Evolutionary conservation across 2,888 invertebrate genomes (phyloP).

Genomic region (Asteroscopus sphinx): DNA sequence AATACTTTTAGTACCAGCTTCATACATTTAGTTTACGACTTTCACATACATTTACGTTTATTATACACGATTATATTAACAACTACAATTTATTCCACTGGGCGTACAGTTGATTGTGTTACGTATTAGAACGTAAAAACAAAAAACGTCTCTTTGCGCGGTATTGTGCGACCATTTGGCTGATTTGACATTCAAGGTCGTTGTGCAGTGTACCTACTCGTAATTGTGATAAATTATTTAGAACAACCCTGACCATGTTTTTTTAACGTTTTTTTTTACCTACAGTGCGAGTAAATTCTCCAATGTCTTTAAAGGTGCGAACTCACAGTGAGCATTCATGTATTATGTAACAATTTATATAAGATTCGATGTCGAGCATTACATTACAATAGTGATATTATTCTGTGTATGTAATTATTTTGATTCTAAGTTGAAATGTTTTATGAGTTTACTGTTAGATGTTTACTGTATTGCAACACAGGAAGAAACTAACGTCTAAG

Average conservation of each 20-base stretch:
- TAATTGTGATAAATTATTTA: neutral
- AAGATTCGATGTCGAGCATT: too few relatives aligned
- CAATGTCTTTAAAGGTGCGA: neutral
- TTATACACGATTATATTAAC: slow-evolving; percentile 64
- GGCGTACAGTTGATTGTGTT: slow-evolving; percentile 42
- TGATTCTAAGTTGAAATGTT: too few relatives aligned
- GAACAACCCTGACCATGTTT: neutral
- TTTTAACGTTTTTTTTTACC: neutral
- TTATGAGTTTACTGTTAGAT: too few relatives aligned
- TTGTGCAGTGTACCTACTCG: neutral
- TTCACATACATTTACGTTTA: slow-evolving; percentile 62
- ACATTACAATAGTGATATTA: too few relatives aligned
- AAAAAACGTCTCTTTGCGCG: slow-evolving; percentile 28
- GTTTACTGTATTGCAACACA: too few relatives aligned
- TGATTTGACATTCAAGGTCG: slow-evolving; percentile 4
- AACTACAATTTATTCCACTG: slow-evolving; percentile 59
- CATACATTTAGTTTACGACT: too few relatives aligned
- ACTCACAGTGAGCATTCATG: too few relatives aligned
- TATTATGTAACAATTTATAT: too few relatives aligned
- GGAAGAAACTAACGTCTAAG: too few relatives aligned
- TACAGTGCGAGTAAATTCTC: neutral
- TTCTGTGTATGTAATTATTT: too few relatives aligned
- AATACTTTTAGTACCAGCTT: too few relatives aligned
- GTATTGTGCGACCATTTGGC: slow-evolving; percentile 8
- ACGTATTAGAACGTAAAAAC: slow-evolving; percentile 34